A percentile compares a stretch with the other conserved stretches of the same genome.
Conservation (phyloP, 2,113 vertebrate genomes). For the Coturnix japonica region DNA sequence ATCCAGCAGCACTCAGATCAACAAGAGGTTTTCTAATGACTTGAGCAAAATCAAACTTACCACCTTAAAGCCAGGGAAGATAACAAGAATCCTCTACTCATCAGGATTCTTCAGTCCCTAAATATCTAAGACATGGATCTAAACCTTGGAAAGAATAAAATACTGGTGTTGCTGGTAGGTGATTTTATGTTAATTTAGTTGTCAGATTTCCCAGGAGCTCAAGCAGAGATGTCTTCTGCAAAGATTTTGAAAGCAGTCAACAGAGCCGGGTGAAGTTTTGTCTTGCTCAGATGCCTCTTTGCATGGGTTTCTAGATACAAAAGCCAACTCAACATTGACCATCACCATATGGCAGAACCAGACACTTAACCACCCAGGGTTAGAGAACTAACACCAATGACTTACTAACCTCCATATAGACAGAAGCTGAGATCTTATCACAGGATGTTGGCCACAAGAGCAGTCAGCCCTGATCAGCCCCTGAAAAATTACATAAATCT, state of each 20-base stretch:
- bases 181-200: not conserved
- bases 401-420: not conserved
- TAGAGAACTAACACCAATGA: not conserved
- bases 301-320: not conserved
- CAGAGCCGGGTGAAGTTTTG: not conserved
- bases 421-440: not conserved
- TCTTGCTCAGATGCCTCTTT: not conserved
- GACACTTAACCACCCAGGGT: not conserved
- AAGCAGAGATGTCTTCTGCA: not conserved
- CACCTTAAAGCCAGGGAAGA: not conserved
- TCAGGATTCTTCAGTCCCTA: not conserved
- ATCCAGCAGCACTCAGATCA: conserved; percentile 14
- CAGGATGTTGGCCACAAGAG: not conserved
- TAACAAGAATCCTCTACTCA: not conserved
- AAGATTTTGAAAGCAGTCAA: not conserved
- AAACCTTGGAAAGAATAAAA: not conserved
- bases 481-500: not conserved
- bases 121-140: not conserved
- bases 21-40: not conserved
- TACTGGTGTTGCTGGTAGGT: not conserved
- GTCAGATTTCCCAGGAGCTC: not conserved
- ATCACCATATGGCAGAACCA: not conserved
- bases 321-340: not conserved
- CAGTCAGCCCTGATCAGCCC: not conserved
- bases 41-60: not conserved